phyloP scores from a whole-genome alignment of 2,797 vertebrate species.

The Sebastes matsubarae region DNA sequence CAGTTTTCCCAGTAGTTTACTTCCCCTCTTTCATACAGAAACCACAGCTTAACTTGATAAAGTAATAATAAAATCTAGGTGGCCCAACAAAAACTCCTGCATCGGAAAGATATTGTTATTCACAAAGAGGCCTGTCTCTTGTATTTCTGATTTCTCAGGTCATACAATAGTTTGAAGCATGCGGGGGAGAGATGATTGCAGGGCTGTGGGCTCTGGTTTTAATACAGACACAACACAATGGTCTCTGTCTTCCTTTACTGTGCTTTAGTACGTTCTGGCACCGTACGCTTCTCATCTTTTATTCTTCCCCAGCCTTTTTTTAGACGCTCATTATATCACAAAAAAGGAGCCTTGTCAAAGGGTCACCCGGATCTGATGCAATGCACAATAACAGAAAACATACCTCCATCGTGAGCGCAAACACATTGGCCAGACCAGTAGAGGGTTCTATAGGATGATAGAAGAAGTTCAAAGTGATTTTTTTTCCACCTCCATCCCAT shows the following conservation, averaged over 20 bases:
- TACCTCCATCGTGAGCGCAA: constrained; percentile 67
- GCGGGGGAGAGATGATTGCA: constrained; percentile 54
- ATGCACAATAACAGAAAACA: constrained; percentile 84
- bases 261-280: constrained; percentile 67
- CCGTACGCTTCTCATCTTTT: constrained; percentile 67
- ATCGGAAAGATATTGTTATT: constrained; percentile 69
- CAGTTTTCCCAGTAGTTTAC: constrained; percentile 69
- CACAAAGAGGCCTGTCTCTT: constrained; percentile 67
- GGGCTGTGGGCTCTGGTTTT: constrained; percentile 75
- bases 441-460: constrained; percentile 67
- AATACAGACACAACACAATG: constrained; percentile 78
- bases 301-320: constrained; percentile 56
- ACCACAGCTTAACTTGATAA: constrained; percentile 76
- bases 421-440: constrained; percentile 73
- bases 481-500: constrained; percentile 8
- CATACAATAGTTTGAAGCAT: constrained; percentile 61
- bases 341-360: constrained; percentile 72
- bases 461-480: constrained; percentile 72
- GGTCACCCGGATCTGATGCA: constrained; percentile 79
- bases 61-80: constrained; percentile 78
- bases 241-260: constrained; percentile 75
- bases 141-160: constrained; percentile 60
- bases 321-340: constrained; percentile 76
- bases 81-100: constrained; percentile 63
- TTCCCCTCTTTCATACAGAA: constrained; percentile 71